Evolutionary conservation across 2,888 invertebrate species (phyloP), one percentile per base, ranked within the genome.

Genomic region (Pseudeuparius sepicola): DNA sequence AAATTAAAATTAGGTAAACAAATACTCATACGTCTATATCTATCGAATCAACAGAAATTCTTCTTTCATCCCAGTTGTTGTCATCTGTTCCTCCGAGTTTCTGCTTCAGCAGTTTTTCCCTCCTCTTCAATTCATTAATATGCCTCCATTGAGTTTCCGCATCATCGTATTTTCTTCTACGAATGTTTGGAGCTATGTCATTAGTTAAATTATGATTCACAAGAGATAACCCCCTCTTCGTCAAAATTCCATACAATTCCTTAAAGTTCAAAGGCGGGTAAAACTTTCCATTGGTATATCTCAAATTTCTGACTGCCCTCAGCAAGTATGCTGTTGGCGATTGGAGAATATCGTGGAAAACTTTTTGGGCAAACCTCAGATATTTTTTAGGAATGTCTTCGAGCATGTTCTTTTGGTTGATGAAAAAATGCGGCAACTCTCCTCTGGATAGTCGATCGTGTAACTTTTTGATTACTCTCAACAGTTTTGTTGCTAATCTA

Each of bases 261-360:
- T 47, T 47, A 16, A 47, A 48, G 39, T 55, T 40, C 14, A 50
- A 27, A 2, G 50, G 44, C 9, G 46, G 42, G 31, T 52, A 55
- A 34, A 54, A 55, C 31, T 48, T 49, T 1, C 43, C 43, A 23
- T 39, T 49, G 2, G 61, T 64, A 47, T 78, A 75, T 40, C 72
- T 67, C 4, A 87, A 59, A 58, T 81, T 81, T 42, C 78, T 67
- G 43, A 86, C 55, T 1, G 83, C 78, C 41, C 70, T 65, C 13
- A 87, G 65, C 3, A 82, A 57, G 55, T 82, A 76, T 65, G 78
- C 70, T 0, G 82, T 68, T 1, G 85, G 82, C 44, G 79, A 73
- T 50, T 82, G 78, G 2, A 75, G 60, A 20, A 86, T 75, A 39
- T 77, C 68, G 4, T 74, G 71, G 32, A 87, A 60, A 31, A 71